A percentile compares a stretch with the other conserved stretches of the same genome.
Conservation (phyloP, 2,113 vertebrate genomes). For the Eidolon helvum region DNA sequence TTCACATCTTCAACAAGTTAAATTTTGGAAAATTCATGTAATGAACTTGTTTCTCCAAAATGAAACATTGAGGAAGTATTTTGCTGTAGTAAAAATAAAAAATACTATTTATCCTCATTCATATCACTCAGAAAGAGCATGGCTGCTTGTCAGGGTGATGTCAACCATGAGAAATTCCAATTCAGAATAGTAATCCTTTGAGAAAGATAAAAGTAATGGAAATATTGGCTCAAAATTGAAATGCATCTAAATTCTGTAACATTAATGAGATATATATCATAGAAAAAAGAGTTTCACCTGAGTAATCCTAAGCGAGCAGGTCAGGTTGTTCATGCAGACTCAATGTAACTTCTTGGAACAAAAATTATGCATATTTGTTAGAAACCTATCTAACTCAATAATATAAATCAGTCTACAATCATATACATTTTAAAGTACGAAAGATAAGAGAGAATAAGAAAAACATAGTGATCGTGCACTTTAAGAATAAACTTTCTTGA, state of each 20-base stretch:
- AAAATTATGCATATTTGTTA: slow-evolving; percentile 23
- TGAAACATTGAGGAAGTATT: background rate
- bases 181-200: slow-evolving; percentile 51
- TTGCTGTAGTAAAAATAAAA: background rate
- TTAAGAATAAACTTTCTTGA: background rate
- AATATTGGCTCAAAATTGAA: slow-evolving; percentile 70
- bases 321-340: background rate
- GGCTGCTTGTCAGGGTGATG: slow-evolving; percentile 28
- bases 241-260: slow-evolving; percentile 14
- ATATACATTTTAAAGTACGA: background rate
- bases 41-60: background rate
- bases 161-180: slow-evolving; percentile 59
- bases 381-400: background rate
- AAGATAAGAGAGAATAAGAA: background rate
- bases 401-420: background rate
- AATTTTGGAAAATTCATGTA: background rate
- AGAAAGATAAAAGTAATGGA: slow-evolving; percentile 71
- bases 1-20: background rate
- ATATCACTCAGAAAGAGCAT: slow-evolving; percentile 3
- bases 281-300: slow-evolving; percentile 40
- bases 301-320: background rate
- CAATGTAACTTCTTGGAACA: background rate
- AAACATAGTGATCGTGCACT: background rate
- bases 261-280: slow-evolving; percentile 61
- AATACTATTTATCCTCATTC: background rate